Evolutionary conservation across 2,888 invertebrate genomes (phyloP), one percentile per base, ranked within the genome.

Genomic region (Lysandra bellargus): DNA sequence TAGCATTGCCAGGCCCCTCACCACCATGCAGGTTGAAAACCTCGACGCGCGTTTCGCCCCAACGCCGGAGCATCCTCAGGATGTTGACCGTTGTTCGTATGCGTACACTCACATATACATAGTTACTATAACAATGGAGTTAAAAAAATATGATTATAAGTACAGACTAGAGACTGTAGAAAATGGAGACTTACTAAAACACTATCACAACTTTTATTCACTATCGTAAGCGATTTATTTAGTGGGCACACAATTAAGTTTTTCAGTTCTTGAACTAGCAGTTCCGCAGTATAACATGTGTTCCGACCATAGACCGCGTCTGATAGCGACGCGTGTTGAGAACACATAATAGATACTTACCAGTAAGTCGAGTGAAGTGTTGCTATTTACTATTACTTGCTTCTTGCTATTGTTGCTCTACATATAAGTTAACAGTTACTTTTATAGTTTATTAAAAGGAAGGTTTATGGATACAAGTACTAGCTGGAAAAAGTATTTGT

Each of bases 201-300:
- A 17, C 17, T 17, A 4, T 4, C 12, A 57, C 17, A 57, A n/a
- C 1, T 61, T n/a, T 7, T 9, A 64, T 9, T 61, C 64, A 23
- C 30, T 69, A 23, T n/a, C 6, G 9, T n/a, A 69, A 69, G 30
- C 33, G 5, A 4, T 69, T 69, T 69, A 37, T 69, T 69, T 69
- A 69, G 12, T 74, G 74, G 74, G 44, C 74, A 44, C 44, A 74
- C 75, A 75, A 23, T 44, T 23, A 75, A 12, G 44, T 75, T 75
- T 75, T 75, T 75, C 49, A 49, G 37, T 75, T 75, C 75, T 75
- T 75, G 75, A 75, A 49, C 75, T 49, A 75, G 75, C 75, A 53
- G 49, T 75, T 75, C 75, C 49, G 49, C 30, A 44, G 44, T 40
- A 44, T 30, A 75, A 49, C 23, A 49, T 44, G 75, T 75, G 30